Conservation (phyloP, 2,888 invertebrate genomes). For the Odontomyia ornata region DNA sequence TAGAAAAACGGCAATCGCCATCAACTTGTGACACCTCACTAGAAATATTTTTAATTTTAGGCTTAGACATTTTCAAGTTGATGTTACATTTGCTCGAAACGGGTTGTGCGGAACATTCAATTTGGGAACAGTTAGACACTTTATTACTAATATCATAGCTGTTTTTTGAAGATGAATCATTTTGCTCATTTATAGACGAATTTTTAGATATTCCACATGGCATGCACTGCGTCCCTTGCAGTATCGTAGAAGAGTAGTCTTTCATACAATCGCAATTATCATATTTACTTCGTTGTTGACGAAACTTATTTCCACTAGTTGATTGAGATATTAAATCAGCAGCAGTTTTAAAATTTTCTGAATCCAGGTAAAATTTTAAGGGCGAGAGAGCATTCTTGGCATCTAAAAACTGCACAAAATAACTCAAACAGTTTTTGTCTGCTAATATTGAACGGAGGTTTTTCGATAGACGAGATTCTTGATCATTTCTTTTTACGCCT, state of each 20-base stretch:
- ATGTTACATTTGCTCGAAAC: constrained; percentile 41
- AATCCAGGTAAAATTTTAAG: constrained; percentile 80
- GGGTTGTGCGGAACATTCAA: constrained; percentile 48
- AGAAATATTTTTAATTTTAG: background rate
- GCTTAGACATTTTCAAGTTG: constrained; percentile 18
- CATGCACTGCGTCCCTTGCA: constrained; percentile 31
- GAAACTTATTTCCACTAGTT: constrained; percentile 16
- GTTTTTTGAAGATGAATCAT: constrained; percentile 46
- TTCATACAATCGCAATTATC: constrained; percentile 36
- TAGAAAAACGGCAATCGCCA: constrained; percentile 61
- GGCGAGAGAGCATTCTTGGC: constrained; percentile 72
- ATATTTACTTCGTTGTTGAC: constrained; percentile 41
- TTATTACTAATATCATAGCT: constrained; percentile 49
- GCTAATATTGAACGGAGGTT: constrained; percentile 77
- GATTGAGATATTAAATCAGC: constrained; percentile 52
- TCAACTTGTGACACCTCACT: constrained; percentile 60
- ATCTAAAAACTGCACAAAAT: constrained; percentile 88
- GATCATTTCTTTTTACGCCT: constrained; percentile 57
- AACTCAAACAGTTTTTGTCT: constrained; percentile 81
- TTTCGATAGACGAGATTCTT: constrained; percentile 72
- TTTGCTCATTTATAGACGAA: constrained; percentile 24
- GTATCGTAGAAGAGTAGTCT: constrained; percentile 36
- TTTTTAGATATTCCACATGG: no score
- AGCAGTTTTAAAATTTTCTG: constrained; percentile 72
- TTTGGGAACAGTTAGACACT: constrained; percentile 48